A percentile compares a stretch with the other conserved stretches of the same genome.
Conservation (phyloP, 2,888 invertebrate species). For the Serrognathus titanus region DNA sequence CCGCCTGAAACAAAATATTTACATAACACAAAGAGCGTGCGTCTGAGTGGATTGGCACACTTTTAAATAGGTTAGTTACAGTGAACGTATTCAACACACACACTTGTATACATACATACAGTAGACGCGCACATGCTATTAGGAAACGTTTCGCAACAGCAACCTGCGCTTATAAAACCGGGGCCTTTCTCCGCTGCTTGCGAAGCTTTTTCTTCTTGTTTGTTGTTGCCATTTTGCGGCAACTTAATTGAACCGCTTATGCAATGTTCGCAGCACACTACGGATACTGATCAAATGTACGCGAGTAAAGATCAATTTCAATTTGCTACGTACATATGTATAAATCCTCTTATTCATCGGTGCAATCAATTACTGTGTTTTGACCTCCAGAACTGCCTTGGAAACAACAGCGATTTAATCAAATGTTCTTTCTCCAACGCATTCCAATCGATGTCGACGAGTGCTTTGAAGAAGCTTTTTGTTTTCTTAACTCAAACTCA, state of each 20-base stretch:
- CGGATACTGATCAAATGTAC: too few relatives aligned
- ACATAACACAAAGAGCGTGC: not conserved
- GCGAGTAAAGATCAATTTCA: too few relatives aligned
- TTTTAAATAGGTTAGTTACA: slow-evolving; percentile 10
- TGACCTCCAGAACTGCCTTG: too few relatives aligned
- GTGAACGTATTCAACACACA: slow-evolving; percentile 7
- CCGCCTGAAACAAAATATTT: not conserved
- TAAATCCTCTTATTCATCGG: too few relatives aligned
- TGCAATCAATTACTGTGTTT: too few relatives aligned
- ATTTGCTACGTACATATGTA: too few relatives aligned
- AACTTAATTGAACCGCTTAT: not conserved
- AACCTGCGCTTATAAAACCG: not conserved
- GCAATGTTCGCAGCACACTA: not conserved
- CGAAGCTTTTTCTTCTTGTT: not conserved
- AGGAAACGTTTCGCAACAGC: slow-evolving; percentile 10
- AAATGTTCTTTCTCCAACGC: too few relatives aligned
- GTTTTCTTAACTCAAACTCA: too few relatives aligned
- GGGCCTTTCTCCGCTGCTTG: not conserved
- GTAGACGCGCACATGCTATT: slow-evolving; percentile 4
- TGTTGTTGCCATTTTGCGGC: not conserved
- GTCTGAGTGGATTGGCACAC: slow-evolving; percentile 3
- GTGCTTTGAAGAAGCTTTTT: too few relatives aligned
- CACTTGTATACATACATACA: too few relatives aligned
- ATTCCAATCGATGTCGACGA: too few relatives aligned
- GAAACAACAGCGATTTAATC: too few relatives aligned